Conservation (phyloP, 1,140 invertebrate species). For the Calycopis cecrops region DNA sequence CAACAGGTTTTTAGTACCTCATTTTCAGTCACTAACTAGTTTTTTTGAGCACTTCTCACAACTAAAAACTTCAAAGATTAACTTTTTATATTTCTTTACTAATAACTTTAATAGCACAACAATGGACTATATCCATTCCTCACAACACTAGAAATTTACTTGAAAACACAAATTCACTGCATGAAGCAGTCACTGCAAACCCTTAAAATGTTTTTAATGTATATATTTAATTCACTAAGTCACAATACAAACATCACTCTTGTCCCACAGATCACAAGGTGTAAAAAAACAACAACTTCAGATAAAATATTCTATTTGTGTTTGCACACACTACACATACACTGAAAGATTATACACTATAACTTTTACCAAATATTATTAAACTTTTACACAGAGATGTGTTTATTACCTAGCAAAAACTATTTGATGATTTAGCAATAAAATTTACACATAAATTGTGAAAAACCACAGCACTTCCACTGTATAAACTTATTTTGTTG, state of each 20-base stretch:
- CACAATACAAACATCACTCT: constrained; percentile 33
- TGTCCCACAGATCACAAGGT: constrained; percentile 57
- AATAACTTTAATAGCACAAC: background rate
- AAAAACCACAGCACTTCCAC: constrained; percentile 44
- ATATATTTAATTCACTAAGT: constrained; percentile 5
- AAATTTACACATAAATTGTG: constrained; percentile 53
- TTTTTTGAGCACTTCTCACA: background rate
- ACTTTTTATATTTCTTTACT: background rate
- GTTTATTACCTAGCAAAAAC: constrained; percentile 49
- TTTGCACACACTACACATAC: constrained; percentile 72
- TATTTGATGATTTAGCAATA: constrained; percentile 45
- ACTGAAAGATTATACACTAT: constrained; percentile 59
- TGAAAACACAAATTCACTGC: background rate
- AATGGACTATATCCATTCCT: background rate
- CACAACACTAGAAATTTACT: constrained; percentile 1
- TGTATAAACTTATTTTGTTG: constrained; percentile 5
- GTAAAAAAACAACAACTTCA: constrained; percentile 67
- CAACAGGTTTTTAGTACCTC: no score
- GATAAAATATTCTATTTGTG: constrained; percentile 66
- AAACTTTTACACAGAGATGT: constrained; percentile 44
- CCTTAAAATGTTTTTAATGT: background rate
- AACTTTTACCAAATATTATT: constrained; percentile 20
- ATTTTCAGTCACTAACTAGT: no score
- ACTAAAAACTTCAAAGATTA: background rate
- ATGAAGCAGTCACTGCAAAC: constrained; percentile 4